phyloP scores from a whole-genome alignment of 2,888 invertebrate species.

The Nomada ferruginata region DNA sequence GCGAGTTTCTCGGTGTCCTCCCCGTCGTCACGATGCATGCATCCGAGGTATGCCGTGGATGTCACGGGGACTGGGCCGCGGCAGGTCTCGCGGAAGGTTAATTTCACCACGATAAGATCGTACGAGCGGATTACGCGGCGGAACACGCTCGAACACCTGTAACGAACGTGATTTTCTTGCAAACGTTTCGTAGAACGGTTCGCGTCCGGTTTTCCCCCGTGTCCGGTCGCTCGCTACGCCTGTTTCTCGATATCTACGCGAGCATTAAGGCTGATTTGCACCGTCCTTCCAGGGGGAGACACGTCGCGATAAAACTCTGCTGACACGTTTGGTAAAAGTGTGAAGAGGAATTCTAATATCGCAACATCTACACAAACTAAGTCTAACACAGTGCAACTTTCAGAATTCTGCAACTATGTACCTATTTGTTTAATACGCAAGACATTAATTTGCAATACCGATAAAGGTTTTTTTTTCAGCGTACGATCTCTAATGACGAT shows the following conservation, averaged over 20 bases:
- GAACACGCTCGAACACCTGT: constrained; percentile 70
- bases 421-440: no score
- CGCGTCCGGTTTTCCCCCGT: constrained; percentile 31
- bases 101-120: constrained; percentile 68
- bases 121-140: constrained; percentile 62
- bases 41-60: constrained; percentile 63
- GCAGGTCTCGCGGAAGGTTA: constrained; percentile 60
- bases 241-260: constrained; percentile 35
- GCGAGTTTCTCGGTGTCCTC: constrained; percentile 62
- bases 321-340: no score
- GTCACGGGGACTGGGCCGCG: constrained; percentile 64
- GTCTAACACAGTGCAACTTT: no score
- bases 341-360: no score
- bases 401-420: no score
- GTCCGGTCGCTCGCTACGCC: not conserved
- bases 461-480: no score
- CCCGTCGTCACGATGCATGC: constrained; percentile 64
- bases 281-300: no score
- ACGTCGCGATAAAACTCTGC: no score
- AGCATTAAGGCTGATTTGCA: constrained; percentile 1
- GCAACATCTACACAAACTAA: no score
- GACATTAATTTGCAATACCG: no score
- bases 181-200: constrained; percentile 57
- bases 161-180: constrained; percentile 67
- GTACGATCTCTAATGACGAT: no score